Evolutionary conservation across 2,888 invertebrate genomes (phyloP), one percentile per base, ranked within the genome.

Genomic region (Eudasyphora cyanicolor): DNA sequence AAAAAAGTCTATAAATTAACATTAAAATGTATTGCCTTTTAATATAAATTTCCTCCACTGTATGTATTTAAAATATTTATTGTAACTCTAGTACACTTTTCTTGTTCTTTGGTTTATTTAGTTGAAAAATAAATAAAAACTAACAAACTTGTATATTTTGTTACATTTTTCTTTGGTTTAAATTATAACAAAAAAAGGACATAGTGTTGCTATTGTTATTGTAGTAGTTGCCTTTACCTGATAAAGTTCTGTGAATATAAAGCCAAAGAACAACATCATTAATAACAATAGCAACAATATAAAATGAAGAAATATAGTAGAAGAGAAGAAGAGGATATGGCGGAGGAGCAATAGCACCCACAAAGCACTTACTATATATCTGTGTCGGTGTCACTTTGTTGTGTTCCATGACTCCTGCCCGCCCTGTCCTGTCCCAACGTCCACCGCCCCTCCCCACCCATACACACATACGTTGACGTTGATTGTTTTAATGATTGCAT

Each of bases 401-500:
- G 35, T 38, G 64, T 35, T 57, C 62, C 35, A 64, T n/a, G n/a
- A n/a, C 45, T n/a, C 12, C 45, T 10, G n/a, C 45, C n/a, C 49
- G 19, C 49, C 19, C 19, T n/a, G n/a, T 49, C 17, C 2, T 49
- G 49, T 49, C 19, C 17, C 49, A 1, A 17, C 19, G 8, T 5
- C 10, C 10, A 4, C 17, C 19, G 49, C 49, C 19, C n/a, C n/a
- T n/a, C n/a, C n/a, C n/a, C n/a, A n/a, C n/a, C n/a, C n/a, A n/a
- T 57, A 24, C 38, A 21, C 27, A 8, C 19, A 21, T 14, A 19
- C n/a, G 14, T 2, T 38, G 42, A 67, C 67, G 21, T 67, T 67
- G 67, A 42, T 42, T 21, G 42, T 12, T 42, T 78, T 76, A 78
- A 81, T 76, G 75, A 64, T 76, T 77, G 35, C 57, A 42, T 24